Percentiles rank a stretch among this genome's conserved stretches.
Evolutionary conservation across 2,113 vertebrate species (phyloP).

Genomic region (Vulpes vulpes): DNA sequence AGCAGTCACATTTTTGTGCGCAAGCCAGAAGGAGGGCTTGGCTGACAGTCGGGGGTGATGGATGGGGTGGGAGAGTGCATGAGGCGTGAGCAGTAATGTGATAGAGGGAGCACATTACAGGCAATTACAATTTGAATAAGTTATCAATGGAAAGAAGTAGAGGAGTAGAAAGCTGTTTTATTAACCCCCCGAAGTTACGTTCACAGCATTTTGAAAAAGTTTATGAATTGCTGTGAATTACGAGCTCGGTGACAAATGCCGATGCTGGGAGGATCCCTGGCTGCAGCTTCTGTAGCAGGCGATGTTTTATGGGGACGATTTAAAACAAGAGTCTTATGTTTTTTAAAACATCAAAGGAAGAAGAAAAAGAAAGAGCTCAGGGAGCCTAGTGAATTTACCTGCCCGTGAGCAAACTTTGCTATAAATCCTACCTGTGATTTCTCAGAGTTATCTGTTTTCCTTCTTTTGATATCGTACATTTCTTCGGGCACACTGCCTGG

Average conservation of each 20-base stretch:
- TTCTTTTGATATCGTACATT: slow-evolving; percentile 66
- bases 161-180: slow-evolving; percentile 84
- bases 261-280: slow-evolving; percentile 77
- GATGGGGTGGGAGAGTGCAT: slow-evolving; percentile 66
- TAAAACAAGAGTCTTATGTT: slow-evolving; percentile 74
- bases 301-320: slow-evolving; percentile 78
- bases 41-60: slow-evolving; percentile 73
- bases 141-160: slow-evolving; percentile 81
- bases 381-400: slow-evolving; percentile 72
- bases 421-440: slow-evolving; percentile 71
- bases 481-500: slow-evolving; percentile 18
- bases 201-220: slow-evolving; percentile 81
- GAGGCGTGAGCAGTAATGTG: slow-evolving; percentile 78
- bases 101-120: slow-evolving; percentile 80
- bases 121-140: slow-evolving; percentile 88
- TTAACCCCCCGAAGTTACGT: slow-evolving; percentile 85
- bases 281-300: slow-evolving; percentile 66
- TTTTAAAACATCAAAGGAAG: slow-evolving; percentile 80
- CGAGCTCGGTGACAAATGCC: slow-evolving; percentile 71
- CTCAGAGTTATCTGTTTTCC: slow-evolving; percentile 70
- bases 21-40: slow-evolving; percentile 14
- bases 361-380: slow-evolving; percentile 45
- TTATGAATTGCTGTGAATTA: slow-evolving; percentile 85
- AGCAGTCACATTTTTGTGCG: neutral
- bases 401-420: slow-evolving; percentile 61